These are phyloP conservation scores for Falco berigora DNA, from an alignment of 2,797 vertebrate genomes.

Conservation along the genomic window DNA sequence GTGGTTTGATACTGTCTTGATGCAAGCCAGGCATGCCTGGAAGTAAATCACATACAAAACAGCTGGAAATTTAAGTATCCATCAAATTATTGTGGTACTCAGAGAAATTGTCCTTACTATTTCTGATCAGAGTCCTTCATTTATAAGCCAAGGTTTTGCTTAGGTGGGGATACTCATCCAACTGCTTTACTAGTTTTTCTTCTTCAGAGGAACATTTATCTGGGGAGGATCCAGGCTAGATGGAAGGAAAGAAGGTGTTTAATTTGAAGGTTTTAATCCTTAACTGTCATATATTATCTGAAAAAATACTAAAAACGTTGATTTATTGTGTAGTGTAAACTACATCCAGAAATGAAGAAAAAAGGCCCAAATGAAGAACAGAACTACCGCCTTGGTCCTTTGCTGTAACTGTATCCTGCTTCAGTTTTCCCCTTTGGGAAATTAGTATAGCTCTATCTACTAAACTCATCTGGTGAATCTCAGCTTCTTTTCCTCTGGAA, in stretches of 20 bases:
- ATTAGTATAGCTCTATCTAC: not conserved
- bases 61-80: not conserved
- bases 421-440: not conserved
- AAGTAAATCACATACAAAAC: not conserved
- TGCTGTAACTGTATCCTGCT: not conserved
- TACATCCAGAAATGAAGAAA: not conserved
- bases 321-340: not conserved
- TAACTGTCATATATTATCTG: not conserved
- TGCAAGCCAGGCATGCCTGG: not conserved
- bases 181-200: not conserved
- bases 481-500: not conserved
- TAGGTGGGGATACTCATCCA: not conserved
- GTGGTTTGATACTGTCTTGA: not conserved
- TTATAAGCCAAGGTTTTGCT: not conserved
- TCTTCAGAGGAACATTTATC: not conserved
- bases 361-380: not conserved
- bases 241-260: not conserved
- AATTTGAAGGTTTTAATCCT: not conserved
- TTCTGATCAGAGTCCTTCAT: not conserved
- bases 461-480: not conserved
- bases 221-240: not conserved
- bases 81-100: not conserved
- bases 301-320: not conserved
- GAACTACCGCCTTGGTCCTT: not conserved
- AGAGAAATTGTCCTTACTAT: not conserved